Evolutionary conservation across 2,113 vertebrate genomes (phyloP), one percentile per base, ranked within the genome.

Genomic region (Channa argus): DNA sequence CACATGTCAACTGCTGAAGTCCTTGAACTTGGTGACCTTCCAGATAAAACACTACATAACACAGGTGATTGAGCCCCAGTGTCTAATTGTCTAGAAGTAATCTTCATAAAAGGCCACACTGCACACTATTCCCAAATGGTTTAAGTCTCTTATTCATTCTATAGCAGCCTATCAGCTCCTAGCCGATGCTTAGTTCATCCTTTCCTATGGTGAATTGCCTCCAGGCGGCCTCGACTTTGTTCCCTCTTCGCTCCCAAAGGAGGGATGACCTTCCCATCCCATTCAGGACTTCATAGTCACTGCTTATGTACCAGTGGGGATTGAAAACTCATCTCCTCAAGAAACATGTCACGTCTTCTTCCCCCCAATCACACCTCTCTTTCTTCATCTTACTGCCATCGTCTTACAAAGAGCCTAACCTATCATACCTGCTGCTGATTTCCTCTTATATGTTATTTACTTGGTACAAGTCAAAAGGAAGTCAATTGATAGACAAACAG

Each of bases 261-360:
- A 84, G 67, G 52, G 62, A 67, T 69, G 78, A 84, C 86, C 85
- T 90, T 84, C 85, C 67, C 51, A 39, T 80, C 82, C 70, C 64
- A 53, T 83, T 77, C 79, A 71, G 67, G 74, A 74, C 50, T 50
- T 77, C 58, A 63, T 1, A 78, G 88, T 65, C 86, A 39, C 80
- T 12, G 78, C 15, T 46, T 47, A 4, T 2, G 49, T 34, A 37
- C 81, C 53, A 1, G 33, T 1, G 80, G 59, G 84, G 69, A 78
- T 61, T 75, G 68, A 83, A 74, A 83, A 83, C 74, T 66, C 63
- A 11, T 70, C 71, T 74, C 58, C 6, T 84, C 62, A 3, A 4
- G 56, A 87, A 83, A 51, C 77, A 58, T 39, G 71, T 83, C 88
- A 90, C 84, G 79, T 88, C 62, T 7, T 8, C 34, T 55, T 69